Conservation (phyloP, 2,888 invertebrate genomes). For the Drosophila mimetica region DNA sequence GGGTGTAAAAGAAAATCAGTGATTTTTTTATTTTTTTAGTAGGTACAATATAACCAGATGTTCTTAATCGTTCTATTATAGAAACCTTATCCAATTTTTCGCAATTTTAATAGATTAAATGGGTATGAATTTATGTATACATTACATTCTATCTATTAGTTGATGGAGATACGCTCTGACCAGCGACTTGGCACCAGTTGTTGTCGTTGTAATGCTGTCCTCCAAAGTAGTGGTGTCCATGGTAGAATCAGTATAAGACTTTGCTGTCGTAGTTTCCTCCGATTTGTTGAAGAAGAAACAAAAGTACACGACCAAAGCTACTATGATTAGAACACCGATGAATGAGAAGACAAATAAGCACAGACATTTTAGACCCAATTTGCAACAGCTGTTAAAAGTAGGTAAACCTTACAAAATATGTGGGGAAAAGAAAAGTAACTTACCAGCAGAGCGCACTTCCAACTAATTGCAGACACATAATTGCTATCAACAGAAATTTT, state of each 20-base stretch:
- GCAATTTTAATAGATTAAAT: too few species aligned
- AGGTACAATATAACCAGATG: too few species aligned
- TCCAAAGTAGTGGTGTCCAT: neutral
- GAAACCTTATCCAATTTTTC: too few species aligned
- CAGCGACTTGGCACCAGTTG: neutral
- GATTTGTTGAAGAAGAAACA: slow-evolving; percentile 12
- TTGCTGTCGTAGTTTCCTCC: neutral
- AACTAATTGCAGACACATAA: slow-evolving; percentile 10
- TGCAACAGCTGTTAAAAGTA: slow-evolving; percentile 6
- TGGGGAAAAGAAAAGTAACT: neutral
- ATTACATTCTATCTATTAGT: neutral
- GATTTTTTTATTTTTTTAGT: too few species aligned
- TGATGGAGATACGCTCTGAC: neutral
- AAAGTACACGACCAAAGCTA: slow-evolving; percentile 18
- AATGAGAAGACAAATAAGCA: neutral
- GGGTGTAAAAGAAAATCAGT: too few species aligned
- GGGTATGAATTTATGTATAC: too few species aligned
- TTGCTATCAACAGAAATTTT: neutral
- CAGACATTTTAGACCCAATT: slow-evolving; percentile 1
- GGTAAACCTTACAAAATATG: neutral
- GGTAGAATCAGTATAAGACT: neutral
- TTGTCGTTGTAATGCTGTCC: neutral
- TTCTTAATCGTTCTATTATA: too few species aligned
- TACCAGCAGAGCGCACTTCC: slow-evolving; percentile 22
- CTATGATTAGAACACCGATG: neutral